phyloP scores from a whole-genome alignment of 2,113 vertebrate genomes.

The Chauna torquata region DNA sequence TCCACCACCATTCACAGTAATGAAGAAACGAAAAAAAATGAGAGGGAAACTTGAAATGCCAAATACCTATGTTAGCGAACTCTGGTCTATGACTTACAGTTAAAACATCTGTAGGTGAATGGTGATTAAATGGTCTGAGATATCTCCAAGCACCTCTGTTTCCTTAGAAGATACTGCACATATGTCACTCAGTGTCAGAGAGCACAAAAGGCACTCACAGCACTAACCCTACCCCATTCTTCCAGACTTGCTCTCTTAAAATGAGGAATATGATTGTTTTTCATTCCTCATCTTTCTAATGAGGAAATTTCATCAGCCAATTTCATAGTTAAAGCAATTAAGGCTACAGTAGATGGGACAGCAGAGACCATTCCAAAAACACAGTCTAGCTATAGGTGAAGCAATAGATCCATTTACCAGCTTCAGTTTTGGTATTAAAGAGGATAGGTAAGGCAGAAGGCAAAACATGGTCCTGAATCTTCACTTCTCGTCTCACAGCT shows the following conservation, averaged over 20 bases:
- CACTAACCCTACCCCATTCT: neutral
- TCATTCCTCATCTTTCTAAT: neutral
- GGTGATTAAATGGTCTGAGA: neutral
- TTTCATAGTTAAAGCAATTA: constrained; percentile 10
- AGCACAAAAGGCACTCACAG: neutral
- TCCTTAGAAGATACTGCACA: neutral
- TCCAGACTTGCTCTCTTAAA: neutral
- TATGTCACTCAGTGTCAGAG: neutral
- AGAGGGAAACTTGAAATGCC: neutral
- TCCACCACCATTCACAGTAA: neutral
- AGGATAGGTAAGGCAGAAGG: neutral
- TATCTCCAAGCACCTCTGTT: neutral
- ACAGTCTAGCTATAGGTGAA: neutral
- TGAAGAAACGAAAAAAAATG: neutral
- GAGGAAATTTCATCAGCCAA: neutral
- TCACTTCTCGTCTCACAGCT: neutral
- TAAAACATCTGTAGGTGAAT: neutral
- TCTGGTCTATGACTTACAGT: neutral
- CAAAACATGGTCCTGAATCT: neutral
- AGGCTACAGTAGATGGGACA: neutral
- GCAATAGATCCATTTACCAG: neutral
- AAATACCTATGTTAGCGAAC: neutral
- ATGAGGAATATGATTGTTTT: neutral
- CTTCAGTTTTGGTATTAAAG: neutral
- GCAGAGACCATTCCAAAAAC: neutral